These are phyloP conservation scores for Thereva nobilitata DNA, from an alignment of 2,888 invertebrate genomes.

Conservation along the genomic window DNA sequence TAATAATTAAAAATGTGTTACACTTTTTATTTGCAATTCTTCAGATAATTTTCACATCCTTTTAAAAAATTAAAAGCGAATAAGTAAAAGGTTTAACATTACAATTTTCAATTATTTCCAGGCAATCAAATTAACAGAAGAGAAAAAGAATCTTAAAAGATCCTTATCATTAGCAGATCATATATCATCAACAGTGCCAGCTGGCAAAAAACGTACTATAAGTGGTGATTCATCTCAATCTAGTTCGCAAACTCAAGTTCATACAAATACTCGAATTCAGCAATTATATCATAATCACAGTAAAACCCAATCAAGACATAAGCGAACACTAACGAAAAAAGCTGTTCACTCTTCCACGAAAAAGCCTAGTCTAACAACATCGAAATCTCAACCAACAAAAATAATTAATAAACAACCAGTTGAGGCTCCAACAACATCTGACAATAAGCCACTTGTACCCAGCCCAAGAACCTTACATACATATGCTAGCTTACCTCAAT, in stretches of 20 bases:
- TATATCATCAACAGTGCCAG: slow-evolving; percentile 4
- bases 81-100: background rate
- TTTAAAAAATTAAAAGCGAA: background rate
- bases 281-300: slow-evolving; percentile 49
- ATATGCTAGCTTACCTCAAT: slow-evolving; percentile 42
- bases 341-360: slow-evolving; percentile 41
- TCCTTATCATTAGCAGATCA: slow-evolving; percentile 23
- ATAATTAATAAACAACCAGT: slow-evolving; percentile 13
- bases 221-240: slow-evolving; percentile 19
- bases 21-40: too few species aligned
- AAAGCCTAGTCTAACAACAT: slow-evolving; percentile 39
- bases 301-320: slow-evolving; percentile 44
- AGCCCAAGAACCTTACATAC: slow-evolving; percentile 38
- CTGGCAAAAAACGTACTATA: slow-evolving; percentile 36
- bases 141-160: slow-evolving; percentile 39
- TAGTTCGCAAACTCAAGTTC: slow-evolving; percentile 34
- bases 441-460: slow-evolving; percentile 29
- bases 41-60: too few species aligned
- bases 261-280: slow-evolving; percentile 46
- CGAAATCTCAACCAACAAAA: slow-evolving; percentile 12
- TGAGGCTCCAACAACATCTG: slow-evolving; percentile 34
- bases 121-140: slow-evolving; percentile 9
- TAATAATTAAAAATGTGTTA: too few species aligned
- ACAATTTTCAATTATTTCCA: background rate
- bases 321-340: slow-evolving; percentile 40